Base-by-base conservation (phyloP, 37 sponge, comb jelly and placozoan species). In the Axinella damicornis region DNA sequence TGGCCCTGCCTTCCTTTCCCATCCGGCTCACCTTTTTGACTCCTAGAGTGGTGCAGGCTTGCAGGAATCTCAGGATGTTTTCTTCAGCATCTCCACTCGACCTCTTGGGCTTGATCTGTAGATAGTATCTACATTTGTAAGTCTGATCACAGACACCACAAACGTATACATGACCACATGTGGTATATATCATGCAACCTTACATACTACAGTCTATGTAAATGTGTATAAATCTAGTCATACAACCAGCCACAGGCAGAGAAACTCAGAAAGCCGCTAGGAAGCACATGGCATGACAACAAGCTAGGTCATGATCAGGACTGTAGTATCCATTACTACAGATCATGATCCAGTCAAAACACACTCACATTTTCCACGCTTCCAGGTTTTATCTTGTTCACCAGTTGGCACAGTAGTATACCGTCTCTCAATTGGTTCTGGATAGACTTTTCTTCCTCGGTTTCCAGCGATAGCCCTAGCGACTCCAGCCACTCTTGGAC, bases 361-460 rank as follows among this genome's bases (percentile, higher is more conserved):
- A n/a, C 5, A 53, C 88, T 92, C 40, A 93, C 94, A 36, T 81
- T 69, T 27, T 85, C 89, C 21, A 95, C 85, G 59, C 87, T 86
- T 20, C 90, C 87, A 27, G 95, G 92, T 59, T 74, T 85, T 18
- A 95, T 82, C 32, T 78, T 72, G 74, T 95, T 95, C n/a, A 89
- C 90, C 32, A 95, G 84, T 57, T 90, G 86, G 61, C 95, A 95
- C 18, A 95, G 87, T 15, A 83, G 52, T 36, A 88, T 69, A 14
- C 95, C 95, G 75, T 95, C 89, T 34, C 81, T 62, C 39, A 95
- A 77, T 30, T 76, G 72, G 31, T 88, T 84, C 6, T 39, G 38
- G 24, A 93, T 31, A 31, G 67, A 33, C 11, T 34, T 83, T 18
- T 81, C 83, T 12, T 61, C 77, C 13, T 85, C 83, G 4, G 37